Percentiles rank a stretch among this genome's conserved stretches.
Conservation (phyloP, 1,140 invertebrate genomes). For the Mamestra configurata region DNA sequence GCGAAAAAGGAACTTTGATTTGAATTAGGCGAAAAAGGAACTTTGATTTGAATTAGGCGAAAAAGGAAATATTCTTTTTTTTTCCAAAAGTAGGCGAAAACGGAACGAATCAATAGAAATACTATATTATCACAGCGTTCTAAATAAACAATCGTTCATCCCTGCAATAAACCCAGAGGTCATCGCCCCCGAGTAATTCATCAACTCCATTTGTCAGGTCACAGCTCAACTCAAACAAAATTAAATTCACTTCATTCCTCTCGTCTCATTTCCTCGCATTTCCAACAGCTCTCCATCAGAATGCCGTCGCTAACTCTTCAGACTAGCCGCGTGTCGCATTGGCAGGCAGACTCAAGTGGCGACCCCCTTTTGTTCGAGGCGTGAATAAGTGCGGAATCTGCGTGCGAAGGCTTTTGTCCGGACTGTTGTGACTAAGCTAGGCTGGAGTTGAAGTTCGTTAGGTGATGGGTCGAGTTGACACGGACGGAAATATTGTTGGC, state of each 20-base stretch:
- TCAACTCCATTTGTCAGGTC: background rate
- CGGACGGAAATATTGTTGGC: background rate
- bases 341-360: conserved; percentile 23
- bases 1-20: too few species aligned
- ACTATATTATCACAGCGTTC: too few species aligned
- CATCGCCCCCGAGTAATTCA: background rate
- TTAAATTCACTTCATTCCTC: conserved; percentile 24
- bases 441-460: background rate
- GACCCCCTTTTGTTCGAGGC: conserved; percentile 31
- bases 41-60: too few species aligned
- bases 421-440: conserved; percentile 2
- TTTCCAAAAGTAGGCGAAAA: too few species aligned
- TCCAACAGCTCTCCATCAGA: conserved; percentile 15
- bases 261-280: background rate
- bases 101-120: too few species aligned
- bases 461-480: background rate
- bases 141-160: too few species aligned
- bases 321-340: background rate
- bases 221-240: background rate
- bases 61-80: too few species aligned
- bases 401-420: conserved; percentile 29
- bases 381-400: conserved; percentile 40
- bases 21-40: too few species aligned
- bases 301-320: conserved; percentile 14
- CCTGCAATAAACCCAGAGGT: background rate